Evolutionary conservation across 2,797 vertebrate species (phyloP).

Genomic region (Tarsius wallacei): DNA sequence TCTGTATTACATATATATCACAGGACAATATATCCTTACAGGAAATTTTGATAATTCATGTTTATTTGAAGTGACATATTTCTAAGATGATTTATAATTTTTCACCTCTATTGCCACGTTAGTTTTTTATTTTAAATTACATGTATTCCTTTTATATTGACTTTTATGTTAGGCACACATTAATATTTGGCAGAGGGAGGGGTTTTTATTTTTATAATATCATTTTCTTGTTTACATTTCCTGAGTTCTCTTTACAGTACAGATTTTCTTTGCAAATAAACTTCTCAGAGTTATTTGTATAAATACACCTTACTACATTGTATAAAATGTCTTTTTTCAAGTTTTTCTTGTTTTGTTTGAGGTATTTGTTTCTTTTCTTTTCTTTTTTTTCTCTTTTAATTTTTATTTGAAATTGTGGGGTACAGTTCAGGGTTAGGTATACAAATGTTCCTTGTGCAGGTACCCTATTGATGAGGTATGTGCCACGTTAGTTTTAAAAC

Average conservation of each 20-base stretch:
- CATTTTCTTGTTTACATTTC: conserved; percentile 67
- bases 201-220: not conserved
- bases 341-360: conserved; percentile 75
- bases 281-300: conserved; percentile 62
- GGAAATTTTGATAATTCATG: not conserved
- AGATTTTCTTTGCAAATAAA: conserved; percentile 60
- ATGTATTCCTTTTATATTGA: not conserved
- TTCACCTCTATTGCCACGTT: not conserved
- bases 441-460: too few species aligned
- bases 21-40: not conserved
- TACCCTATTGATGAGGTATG: too few species aligned
- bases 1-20: not conserved
- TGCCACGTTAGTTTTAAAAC: not conserved
- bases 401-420: too few species aligned
- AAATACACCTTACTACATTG: conserved; percentile 60
- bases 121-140: not conserved
- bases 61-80: not conserved
- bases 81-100: conserved; percentile 19
- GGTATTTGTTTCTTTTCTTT: not conserved
- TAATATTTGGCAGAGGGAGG: conserved; percentile 28
- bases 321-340: conserved; percentile 28
- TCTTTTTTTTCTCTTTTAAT: too few species aligned
- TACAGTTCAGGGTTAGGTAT: too few species aligned
- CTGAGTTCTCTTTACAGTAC: conserved; percentile 44
- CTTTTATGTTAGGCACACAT: conserved; percentile 63